Percentiles rank a stretch among this genome's conserved stretches.
phyloP scores from a whole-genome alignment of 2,113 vertebrate species.

The Microcebus tavaratra region DNA sequence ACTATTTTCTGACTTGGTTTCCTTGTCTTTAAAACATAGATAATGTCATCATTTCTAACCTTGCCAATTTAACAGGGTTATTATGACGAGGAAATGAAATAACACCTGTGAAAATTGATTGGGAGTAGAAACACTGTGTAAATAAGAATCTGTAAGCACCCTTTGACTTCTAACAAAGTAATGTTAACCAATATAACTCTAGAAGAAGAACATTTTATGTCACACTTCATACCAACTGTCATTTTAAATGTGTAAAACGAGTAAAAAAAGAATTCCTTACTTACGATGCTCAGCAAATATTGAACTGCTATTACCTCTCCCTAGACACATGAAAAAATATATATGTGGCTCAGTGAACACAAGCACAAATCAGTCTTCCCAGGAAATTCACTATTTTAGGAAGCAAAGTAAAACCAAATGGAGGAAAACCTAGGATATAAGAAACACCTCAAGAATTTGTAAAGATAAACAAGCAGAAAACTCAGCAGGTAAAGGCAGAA shows the following conservation, averaged over 20 bases:
- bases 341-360: not conserved
- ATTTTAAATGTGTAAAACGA: not conserved
- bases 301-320: not conserved
- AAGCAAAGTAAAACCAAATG: not conserved
- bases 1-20: not conserved
- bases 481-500: constrained; percentile 8
- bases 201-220: not conserved
- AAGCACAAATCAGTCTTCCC: not conserved
- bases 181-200: constrained; percentile 1
- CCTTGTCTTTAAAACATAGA: not conserved
- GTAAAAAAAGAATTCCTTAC: not conserved
- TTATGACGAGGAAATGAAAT: not conserved
- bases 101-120: not conserved
- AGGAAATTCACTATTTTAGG: not conserved
- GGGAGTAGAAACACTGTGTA: not conserved
- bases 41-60: not conserved
- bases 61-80: not conserved
- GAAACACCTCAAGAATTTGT: not conserved
- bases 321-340: not conserved
- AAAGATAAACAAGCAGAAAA: not conserved
- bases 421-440: not conserved
- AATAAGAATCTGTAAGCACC: not conserved
- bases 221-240: not conserved
- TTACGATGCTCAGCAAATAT: not conserved
- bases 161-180: not conserved